Percentiles rank a stretch among this genome's conserved stretches.
Evolutionary conservation across 2,797 vertebrate genomes (phyloP).

Genomic region (Micropoecilia bifurca): DNA sequence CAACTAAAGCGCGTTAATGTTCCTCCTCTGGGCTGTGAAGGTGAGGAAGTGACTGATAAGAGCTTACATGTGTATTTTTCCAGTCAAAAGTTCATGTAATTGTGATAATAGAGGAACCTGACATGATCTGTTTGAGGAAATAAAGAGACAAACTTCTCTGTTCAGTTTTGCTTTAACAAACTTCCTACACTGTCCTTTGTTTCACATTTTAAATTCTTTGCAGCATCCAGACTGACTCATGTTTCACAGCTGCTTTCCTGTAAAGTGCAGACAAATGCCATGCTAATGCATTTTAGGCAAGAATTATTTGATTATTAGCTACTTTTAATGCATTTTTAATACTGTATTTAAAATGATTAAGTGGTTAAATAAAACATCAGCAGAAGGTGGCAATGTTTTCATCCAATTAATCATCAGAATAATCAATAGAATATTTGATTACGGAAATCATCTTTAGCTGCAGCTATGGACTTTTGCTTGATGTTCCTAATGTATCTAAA

Average conservation of each 20-base stretch:
- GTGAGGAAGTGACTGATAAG: not conserved
- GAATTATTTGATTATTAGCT: not conserved
- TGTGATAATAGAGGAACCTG: not conserved
- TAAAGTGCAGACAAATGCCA: not conserved
- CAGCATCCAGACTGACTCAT: not conserved
- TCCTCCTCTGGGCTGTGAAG: not conserved
- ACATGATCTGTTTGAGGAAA: conserved; percentile 11
- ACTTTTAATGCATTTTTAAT: too few species aligned
- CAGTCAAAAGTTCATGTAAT: not conserved
- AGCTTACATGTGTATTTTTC: not conserved
- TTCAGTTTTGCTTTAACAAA: not conserved
- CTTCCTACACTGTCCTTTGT: not conserved
- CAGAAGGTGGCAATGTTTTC: too few species aligned
- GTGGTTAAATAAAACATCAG: too few species aligned
- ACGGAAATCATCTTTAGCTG: too few species aligned
- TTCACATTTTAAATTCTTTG: not conserved
- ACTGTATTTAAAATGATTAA: too few species aligned
- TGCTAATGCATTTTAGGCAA: too few species aligned
- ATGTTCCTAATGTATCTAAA: not conserved
- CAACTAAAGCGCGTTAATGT: not conserved
- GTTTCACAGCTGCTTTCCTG: conserved; percentile 4
- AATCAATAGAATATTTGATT: too few species aligned
- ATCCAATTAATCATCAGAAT: too few species aligned
- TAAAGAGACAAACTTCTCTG: conserved; percentile 36
- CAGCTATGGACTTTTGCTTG: too few species aligned